A percentile compares a stretch with the other conserved stretches of the same genome.
These are phyloP conservation scores for Stenoptilia bipunctidactyla DNA, from an alignment of 2,888 invertebrate species.

Conservation along the genomic window DNA sequence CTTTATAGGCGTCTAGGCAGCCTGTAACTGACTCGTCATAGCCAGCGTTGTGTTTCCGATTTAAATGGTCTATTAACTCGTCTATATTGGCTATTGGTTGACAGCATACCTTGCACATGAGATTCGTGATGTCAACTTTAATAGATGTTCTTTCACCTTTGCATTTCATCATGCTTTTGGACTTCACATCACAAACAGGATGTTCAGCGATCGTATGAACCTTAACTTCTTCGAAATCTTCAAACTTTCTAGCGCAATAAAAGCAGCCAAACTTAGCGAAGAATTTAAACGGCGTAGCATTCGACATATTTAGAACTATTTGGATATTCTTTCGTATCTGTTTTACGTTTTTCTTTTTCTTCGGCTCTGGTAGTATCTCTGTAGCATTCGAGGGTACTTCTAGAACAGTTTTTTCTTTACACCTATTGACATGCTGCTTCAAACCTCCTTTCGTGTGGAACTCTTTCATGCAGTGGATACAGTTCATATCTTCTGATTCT, in stretches of 20 bases:
- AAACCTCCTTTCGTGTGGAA: constrained; percentile 38
- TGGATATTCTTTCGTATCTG: constrained; percentile 49
- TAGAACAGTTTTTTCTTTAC: constrained; percentile 29
- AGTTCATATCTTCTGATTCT: constrained; percentile 30
- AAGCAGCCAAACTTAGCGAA: constrained; percentile 50
- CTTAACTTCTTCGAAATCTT: constrained; percentile 45
- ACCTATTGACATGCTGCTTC: constrained; percentile 37
- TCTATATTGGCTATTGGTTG: constrained; percentile 31
- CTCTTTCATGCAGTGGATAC: constrained; percentile 40
- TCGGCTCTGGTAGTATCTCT: constrained; percentile 19
- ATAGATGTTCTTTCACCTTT: constrained; percentile 49
- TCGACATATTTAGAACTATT: constrained; percentile 53
- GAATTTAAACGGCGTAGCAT: constrained; percentile 51
- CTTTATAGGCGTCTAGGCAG: constrained; percentile 44
- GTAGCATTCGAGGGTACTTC: constrained; percentile 15
- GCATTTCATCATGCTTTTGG: constrained; percentile 44
- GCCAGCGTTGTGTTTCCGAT: constrained; percentile 36
- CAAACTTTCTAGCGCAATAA: constrained; percentile 45
- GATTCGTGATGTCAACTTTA: constrained; percentile 40
- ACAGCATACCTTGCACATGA: constrained; percentile 42
- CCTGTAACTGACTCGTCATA: constrained; percentile 41
- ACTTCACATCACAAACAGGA: constrained; percentile 43
- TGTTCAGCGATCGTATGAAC: constrained; percentile 40
- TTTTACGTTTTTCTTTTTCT: constrained; percentile 34
- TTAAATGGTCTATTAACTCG: constrained; percentile 42